Evolutionary conservation across 2,888 invertebrate species (phyloP), one percentile per base, ranked within the genome.

Genomic region (Endomychus coccineus): DNA sequence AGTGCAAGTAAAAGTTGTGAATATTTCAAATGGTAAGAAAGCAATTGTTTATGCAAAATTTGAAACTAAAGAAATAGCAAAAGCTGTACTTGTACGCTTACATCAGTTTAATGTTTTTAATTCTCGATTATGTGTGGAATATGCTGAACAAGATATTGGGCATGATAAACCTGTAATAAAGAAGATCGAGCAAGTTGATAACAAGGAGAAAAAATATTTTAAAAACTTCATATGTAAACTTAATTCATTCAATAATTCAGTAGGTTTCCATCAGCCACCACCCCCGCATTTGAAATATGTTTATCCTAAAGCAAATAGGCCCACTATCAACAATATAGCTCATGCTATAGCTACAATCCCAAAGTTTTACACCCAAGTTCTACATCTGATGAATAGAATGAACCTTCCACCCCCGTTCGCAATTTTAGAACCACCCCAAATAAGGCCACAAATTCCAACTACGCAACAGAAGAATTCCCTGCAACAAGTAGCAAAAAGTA

Each of bases 361-460:
- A 34, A 78, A 80, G 51, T 86, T 95, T 62, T 95, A 95, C 58
- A 79, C 75, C 1, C 80, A 86, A 73, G 78, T 83, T 6, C 58
- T 95, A 28, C 94, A 95, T 68, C 71, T 95, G 34, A 94, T 95
- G 94, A 95, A 95, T 61, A 86, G 84, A 66, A 90, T 95, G 90
- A 86, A 84, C 61, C 65, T 95, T 30, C 82, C 85, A 11, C 77
- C 82, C 25, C 95, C 95, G 1, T 94, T 95, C 67, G 73, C 62
- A 10, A 55, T 59, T 39, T 61, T 58, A 36, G 43, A 43, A n/a
- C 49, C 36, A 50, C 69, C 23, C 64, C 48, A 44, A 49, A 56
- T 71, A 1, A 71, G 67, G 44, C 68, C 69, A 48, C 58, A 68
- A 34, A 67, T 31, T n/a, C 30, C 12, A 16, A 19, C 32, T 12